Conservation (phyloP, 1,140 invertebrate genomes). For the Drosophila nigrodunni region DNA sequence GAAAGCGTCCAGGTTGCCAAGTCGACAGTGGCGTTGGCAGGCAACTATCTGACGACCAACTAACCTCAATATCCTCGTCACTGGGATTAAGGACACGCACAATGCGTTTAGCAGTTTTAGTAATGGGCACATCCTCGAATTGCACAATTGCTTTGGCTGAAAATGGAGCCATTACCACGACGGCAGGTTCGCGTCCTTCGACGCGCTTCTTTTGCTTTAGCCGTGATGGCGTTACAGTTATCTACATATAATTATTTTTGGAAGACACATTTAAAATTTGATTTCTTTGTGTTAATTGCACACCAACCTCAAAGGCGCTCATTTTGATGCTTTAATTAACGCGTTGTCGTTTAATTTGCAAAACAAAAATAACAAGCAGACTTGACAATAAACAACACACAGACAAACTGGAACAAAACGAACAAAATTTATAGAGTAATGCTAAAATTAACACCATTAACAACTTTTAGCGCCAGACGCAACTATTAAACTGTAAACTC, state of each 20-base stretch:
- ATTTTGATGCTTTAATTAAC: slow-evolving; percentile 36
- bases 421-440: slow-evolving; percentile 22
- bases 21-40: slow-evolving; percentile 22
- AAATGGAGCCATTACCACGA: slow-evolving; percentile 87
- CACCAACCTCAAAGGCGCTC: slow-evolving; percentile 78
- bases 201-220: slow-evolving; percentile 63
- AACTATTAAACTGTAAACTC: slow-evolving; percentile 38
- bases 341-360: not conserved
- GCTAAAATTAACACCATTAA: slow-evolving; percentile 58
- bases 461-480: slow-evolving; percentile 29
- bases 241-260: slow-evolving; percentile 36
- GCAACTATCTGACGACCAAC: slow-evolving; percentile 36
- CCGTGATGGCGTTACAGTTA: slow-evolving; percentile 76
- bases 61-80: slow-evolving; percentile 86
- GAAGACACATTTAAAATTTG: not conserved
- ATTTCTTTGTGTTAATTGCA: not conserved
- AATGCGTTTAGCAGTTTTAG: slow-evolving; percentile 85
- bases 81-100: slow-evolving; percentile 87
- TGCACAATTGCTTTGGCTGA: slow-evolving; percentile 87
- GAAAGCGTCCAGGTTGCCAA: slow-evolving; percentile 47
- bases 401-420: slow-evolving; percentile 4
- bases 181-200: slow-evolving; percentile 74
- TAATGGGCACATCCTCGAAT: slow-evolving; percentile 88
- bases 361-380: slow-evolving; percentile 8
- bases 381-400: slow-evolving; percentile 25